These are phyloP conservation scores for Cygnus olor DNA, from an alignment of 2,797 vertebrate genomes.

Conservation along the genomic window DNA sequence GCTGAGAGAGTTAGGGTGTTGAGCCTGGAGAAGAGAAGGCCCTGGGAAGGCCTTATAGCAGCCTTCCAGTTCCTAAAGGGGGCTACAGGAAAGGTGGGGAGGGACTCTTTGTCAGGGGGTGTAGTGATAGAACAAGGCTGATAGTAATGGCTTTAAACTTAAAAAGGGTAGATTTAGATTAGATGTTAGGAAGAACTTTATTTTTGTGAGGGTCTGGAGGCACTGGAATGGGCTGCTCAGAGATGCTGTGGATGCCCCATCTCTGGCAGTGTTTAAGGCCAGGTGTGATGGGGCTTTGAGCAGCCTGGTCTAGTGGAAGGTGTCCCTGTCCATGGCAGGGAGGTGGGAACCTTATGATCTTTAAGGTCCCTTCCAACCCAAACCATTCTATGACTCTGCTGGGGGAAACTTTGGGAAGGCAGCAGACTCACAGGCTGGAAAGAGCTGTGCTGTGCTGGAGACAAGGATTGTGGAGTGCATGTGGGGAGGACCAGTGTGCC, in stretches of 20 bases:
- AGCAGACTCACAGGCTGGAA: neutral
- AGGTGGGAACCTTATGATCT: too few relatives aligned
- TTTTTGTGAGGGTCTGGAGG: neutral
- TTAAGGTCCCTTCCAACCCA: too few relatives aligned
- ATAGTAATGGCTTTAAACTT: neutral
- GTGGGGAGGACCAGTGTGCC: fast-evolving
- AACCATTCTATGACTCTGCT: neutral
- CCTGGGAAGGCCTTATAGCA: neutral
- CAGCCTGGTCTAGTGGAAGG: neutral
- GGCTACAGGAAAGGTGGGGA: neutral
- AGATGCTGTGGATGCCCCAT: neutral
- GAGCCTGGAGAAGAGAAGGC: neutral
- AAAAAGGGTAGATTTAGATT: neutral
- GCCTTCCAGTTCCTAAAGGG: neutral
- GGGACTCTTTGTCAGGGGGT: neutral
- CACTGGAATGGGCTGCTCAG: neutral
- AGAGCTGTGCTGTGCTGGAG: neutral
- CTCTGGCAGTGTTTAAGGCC: neutral
- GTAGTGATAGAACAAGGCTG: neutral
- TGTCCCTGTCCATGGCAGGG: neutral
- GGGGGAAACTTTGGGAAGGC: too few relatives aligned
- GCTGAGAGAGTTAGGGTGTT: neutral
- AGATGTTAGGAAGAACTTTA: neutral
- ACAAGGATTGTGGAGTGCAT: fast-evolving
- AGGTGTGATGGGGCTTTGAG: neutral